These are phyloP conservation scores for Pegoplata infirma DNA, from an alignment of 2,888 invertebrate species.

Conservation along the genomic window DNA sequence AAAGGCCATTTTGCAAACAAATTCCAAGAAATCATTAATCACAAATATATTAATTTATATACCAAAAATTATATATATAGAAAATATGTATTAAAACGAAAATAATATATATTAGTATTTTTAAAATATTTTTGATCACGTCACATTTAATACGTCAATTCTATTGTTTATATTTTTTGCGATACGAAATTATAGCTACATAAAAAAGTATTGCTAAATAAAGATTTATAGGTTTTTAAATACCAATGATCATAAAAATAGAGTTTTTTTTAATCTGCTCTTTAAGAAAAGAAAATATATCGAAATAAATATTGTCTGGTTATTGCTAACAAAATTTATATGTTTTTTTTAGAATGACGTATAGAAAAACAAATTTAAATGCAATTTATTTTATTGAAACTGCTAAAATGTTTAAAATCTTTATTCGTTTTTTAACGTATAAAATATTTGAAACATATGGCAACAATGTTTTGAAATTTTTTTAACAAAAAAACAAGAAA, in stretches of 20 bases:
- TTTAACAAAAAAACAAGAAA: too few species aligned
- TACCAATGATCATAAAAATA: constrained; percentile 3
- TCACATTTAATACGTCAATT: constrained; percentile 24
- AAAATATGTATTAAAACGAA: neutral
- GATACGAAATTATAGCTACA: too few species aligned
- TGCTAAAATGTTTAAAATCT: too few species aligned
- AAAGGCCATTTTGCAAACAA: neutral
- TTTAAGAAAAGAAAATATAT: neutral
- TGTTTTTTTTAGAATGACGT: too few species aligned
- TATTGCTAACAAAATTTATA: too few species aligned
- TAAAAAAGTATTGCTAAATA: constrained; percentile 1
- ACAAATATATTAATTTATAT: neutral
- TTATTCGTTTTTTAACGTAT: too few species aligned
- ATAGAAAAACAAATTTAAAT: too few species aligned
- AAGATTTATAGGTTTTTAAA: constrained; percentile 24
- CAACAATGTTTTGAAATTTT: neutral
- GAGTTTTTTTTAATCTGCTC: neutral
- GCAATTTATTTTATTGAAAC: too few species aligned
- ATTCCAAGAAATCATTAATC: neutral
- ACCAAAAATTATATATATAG: neutral
- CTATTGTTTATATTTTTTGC: neutral
- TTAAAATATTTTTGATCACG: neutral
- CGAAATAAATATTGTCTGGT: too few species aligned
- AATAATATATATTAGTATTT: neutral
- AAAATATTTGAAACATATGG: neutral